Conservation (phyloP, 2,888 invertebrate species). For the Ornithoptera alexandrae region DNA sequence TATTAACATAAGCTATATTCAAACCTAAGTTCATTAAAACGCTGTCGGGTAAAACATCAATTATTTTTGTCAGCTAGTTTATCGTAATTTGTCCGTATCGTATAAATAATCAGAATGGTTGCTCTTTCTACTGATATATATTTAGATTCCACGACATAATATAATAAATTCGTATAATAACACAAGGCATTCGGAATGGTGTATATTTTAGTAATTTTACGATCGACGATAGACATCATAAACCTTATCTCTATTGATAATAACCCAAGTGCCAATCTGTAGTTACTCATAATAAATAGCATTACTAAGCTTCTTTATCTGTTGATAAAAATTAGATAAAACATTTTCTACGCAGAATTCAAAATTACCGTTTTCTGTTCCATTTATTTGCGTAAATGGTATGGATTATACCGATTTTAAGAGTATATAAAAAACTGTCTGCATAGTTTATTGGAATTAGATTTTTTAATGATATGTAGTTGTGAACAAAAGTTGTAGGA, state of each 20-base stretch:
- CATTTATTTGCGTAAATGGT: background rate
- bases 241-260: slow-evolving; percentile 11
- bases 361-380: background rate
- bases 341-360: background rate
- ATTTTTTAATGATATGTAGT: too few species aligned
- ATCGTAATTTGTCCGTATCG: too few species aligned
- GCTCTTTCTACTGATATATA: too few species aligned
- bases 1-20: too few species aligned
- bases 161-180: background rate
- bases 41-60: too few species aligned
- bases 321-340: background rate
- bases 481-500: too few species aligned
- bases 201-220: slow-evolving; percentile 32
- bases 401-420: too few species aligned
- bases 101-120: too few species aligned
- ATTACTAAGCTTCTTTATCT: background rate
- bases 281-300: background rate
- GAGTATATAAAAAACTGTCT: too few species aligned
- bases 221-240: slow-evolving; percentile 29
- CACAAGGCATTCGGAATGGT: background rate
- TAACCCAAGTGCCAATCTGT: background rate
- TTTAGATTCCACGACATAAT: background rate
- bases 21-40: too few species aligned
- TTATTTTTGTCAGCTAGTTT: too few species aligned
- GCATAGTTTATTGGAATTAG: too few species aligned